phyloP scores from a whole-genome alignment of 2,797 vertebrate genomes.

The Triplophysa yarkandensis region DNA sequence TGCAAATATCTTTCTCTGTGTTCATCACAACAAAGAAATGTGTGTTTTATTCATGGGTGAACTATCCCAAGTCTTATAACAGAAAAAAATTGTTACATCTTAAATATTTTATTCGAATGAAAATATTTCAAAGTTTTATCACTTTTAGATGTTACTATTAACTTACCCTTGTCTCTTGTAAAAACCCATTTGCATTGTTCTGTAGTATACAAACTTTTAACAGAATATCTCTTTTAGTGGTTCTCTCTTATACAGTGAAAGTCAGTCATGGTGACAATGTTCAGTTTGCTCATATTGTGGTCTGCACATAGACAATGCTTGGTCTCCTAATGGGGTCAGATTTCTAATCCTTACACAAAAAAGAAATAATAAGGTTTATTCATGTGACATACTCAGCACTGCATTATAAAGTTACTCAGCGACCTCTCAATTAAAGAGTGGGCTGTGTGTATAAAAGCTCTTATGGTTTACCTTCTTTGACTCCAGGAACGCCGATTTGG shows the following conservation, averaged over 20 bases:
- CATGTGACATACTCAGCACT: background rate
- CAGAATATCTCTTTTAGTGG: background rate
- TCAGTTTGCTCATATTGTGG: background rate
- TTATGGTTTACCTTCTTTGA: constrained; percentile 13
- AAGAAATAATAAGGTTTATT: background rate
- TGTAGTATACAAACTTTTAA: background rate
- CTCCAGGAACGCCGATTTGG: constrained; percentile 85
- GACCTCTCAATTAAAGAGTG: background rate
- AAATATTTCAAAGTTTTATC: too few relatives aligned
- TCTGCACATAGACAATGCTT: background rate
- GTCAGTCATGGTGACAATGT: background rate
- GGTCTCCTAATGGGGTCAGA: background rate
- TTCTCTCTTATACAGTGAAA: background rate
- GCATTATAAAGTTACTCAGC: background rate
- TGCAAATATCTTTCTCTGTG: too few relatives aligned
- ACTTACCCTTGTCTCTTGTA: background rate
- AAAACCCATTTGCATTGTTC: background rate
- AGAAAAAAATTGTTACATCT: too few relatives aligned
- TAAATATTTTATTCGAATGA: too few relatives aligned
- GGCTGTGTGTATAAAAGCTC: background rate
- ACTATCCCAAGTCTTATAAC: too few relatives aligned
- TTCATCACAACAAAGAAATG: too few relatives aligned
- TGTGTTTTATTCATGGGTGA: too few relatives aligned
- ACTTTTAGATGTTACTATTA: background rate
- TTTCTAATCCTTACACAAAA: background rate